Evolutionary conservation across 2,113 vertebrate genomes (phyloP).

Genomic region (Rafetus swinhoei): DNA sequence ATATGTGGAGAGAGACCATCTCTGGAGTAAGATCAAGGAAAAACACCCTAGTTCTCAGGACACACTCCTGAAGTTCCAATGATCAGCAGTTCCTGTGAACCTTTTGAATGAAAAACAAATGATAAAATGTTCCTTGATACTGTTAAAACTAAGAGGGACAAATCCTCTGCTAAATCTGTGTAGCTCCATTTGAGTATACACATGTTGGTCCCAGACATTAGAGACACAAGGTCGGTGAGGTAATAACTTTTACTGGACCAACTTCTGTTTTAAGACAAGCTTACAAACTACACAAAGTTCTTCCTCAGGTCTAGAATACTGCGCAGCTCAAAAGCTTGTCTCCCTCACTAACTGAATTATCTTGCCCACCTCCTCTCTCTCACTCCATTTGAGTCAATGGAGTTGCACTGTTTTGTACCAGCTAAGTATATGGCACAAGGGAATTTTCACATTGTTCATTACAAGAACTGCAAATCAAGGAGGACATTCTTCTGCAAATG

Average conservation of each 20-base stretch:
- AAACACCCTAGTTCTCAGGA: background rate
- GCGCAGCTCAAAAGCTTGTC: background rate
- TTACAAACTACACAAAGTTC: background rate
- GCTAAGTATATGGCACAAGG: background rate
- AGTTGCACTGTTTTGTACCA: background rate
- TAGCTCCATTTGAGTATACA: background rate
- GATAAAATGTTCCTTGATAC: background rate
- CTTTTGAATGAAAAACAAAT: background rate
- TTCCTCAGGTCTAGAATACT: background rate
- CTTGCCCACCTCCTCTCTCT: background rate
- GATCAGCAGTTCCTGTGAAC: background rate
- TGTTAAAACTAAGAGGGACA: conserved; percentile 9
- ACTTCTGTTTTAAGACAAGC: background rate
- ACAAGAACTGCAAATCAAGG: background rate
- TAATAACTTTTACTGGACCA: background rate
- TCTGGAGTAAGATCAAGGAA: background rate
- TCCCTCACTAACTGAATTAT: background rate
- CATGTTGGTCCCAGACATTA: background rate
- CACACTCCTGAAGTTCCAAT: background rate
- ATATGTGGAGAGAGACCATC: background rate
- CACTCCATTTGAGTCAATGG: background rate
- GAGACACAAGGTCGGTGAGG: background rate
- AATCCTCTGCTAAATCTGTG: background rate
- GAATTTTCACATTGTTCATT: background rate
- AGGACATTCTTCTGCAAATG: background rate